Percentiles rank a stretch among this genome's conserved stretches.
Evolutionary conservation across 2,888 invertebrate species (phyloP).

Genomic region (Drosophila macrospina): DNA sequence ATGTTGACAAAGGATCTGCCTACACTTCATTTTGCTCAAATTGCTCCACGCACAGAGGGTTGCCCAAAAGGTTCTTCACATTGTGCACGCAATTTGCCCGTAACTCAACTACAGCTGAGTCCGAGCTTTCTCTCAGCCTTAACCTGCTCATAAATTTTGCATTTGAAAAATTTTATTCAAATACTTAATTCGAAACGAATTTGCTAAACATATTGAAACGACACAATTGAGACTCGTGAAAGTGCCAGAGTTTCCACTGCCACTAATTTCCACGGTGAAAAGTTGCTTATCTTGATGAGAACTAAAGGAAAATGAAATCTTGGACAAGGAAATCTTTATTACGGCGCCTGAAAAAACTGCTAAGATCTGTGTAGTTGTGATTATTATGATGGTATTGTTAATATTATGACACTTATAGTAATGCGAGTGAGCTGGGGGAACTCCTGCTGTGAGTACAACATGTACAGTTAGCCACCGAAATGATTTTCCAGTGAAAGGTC

Average conservation of each 20-base stretch:
- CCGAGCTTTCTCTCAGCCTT: conserved; percentile 32
- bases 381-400: conserved; percentile 39
- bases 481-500: conserved; percentile 57
- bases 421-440: conserved; percentile 19
- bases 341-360: conserved; percentile 13
- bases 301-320: neutral
- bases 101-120: conserved; percentile 73
- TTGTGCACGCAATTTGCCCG: conserved; percentile 71
- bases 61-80: conserved; percentile 42
- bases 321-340: conserved; percentile 3
- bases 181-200: conserved; percentile 69
- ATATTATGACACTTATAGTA: conserved; percentile 64
- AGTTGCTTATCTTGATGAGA: neutral
- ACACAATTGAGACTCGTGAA: conserved; percentile 37
- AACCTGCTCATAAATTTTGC: conserved; percentile 55
- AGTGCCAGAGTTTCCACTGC: neutral
- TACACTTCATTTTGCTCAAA: conserved; percentile 51
- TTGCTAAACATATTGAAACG: conserved; percentile 63
- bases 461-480: conserved; percentile 49
- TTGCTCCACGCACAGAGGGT: conserved; percentile 15
- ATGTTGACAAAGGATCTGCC: conserved; percentile 81
- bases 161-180: conserved; percentile 61
- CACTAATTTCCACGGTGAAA: neutral
- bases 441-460: conserved; percentile 22
- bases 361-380: conserved; percentile 3